Conservation (phyloP, 2,113 vertebrate species). For the Athene noctua region DNA sequence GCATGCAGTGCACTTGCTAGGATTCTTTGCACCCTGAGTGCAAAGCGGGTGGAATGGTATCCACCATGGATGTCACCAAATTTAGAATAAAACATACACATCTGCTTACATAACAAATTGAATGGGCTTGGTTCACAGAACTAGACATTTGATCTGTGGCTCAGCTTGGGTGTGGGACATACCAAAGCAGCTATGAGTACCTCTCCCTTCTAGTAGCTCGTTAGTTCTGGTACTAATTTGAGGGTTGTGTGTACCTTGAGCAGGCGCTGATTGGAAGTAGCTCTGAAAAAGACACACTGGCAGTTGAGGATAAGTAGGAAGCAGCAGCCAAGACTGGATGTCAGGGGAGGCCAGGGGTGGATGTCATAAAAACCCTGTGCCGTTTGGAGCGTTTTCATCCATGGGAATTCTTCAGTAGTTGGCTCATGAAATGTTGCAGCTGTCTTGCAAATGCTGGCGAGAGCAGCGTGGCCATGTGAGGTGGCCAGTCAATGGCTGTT, state of each 20-base stretch:
- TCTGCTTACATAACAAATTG: background rate
- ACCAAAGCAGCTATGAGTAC: background rate
- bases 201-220: background rate
- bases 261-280: background rate
- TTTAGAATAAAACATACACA: background rate
- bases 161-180: background rate
- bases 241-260: background rate
- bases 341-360: slow-evolving; percentile 34
- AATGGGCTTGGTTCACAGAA: background rate
- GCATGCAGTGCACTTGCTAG: background rate
- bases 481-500: background rate
- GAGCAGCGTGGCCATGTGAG: background rate
- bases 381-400: background rate
- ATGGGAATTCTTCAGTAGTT: background rate
- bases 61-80: background rate
- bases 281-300: background rate
- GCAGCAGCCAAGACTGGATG: slow-evolving; percentile 19
- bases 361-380: slow-evolving; percentile 2
- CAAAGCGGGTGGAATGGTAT: fast-evolving
- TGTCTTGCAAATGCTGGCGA: background rate
- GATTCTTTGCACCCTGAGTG: background rate
- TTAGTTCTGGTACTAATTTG: slow-evolving; percentile 1
- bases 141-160: background rate
- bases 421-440: slow-evolving; percentile 2
- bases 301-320: slow-evolving; percentile 5